phyloP scores from a whole-genome alignment of 2,113 vertebrate genomes.

The Neotragus moschatus region DNA sequence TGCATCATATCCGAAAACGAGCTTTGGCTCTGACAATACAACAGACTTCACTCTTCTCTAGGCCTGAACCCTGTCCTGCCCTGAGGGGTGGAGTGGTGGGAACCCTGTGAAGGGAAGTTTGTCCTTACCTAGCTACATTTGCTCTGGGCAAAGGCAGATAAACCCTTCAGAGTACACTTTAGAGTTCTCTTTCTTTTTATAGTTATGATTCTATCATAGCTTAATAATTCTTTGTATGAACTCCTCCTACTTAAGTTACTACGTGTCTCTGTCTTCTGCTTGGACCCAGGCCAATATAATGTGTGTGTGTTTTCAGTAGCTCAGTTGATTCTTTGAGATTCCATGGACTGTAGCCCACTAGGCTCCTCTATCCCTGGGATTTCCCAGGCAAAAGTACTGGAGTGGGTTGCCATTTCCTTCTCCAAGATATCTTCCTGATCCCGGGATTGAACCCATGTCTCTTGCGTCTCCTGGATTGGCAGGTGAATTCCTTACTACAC shows the following conservation, averaged over 20 bases:
- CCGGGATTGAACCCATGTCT: neutral
- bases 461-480: neutral
- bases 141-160: neutral
- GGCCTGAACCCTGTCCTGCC: neutral
- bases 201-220: neutral
- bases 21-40: neutral
- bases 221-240: neutral
- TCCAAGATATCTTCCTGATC: neutral
- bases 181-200: neutral
- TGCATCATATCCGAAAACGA: neutral
- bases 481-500: neutral
- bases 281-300: neutral
- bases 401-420: neutral
- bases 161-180: neutral
- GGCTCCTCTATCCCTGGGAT: neutral
- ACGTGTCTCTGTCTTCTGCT: neutral
- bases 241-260: neutral
- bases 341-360: neutral
- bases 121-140: neutral
- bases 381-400: neutral
- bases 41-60: neutral
- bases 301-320: neutral
- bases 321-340: neutral
- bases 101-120: neutral
- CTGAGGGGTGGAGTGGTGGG: fast-evolving